These are phyloP conservation scores for Alces alces DNA, from an alignment of 2,113 vertebrate genomes.

Conservation along the genomic window DNA sequence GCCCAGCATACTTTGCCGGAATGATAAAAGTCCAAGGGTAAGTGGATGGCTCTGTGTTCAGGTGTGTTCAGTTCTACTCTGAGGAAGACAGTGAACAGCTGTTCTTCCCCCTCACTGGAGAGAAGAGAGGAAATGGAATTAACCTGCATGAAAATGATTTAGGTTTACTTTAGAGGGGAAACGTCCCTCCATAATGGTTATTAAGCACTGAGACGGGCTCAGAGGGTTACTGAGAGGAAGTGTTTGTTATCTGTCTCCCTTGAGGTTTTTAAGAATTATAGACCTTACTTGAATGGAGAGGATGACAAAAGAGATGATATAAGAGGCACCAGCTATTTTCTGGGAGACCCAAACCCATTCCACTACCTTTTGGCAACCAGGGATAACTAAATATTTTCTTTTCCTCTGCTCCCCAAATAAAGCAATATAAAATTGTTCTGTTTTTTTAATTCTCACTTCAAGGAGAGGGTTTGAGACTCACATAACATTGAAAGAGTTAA, in stretches of 20 bases:
- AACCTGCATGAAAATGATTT: conserved; percentile 34
- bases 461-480: background rate
- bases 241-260: conserved; percentile 41
- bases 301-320: background rate
- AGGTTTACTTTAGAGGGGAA: conserved; percentile 34
- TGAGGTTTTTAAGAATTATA: conserved; percentile 21
- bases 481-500: background rate
- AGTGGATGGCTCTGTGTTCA: background rate
- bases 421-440: background rate
- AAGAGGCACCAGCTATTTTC: background rate
- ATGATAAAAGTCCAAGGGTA: background rate
- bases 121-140: conserved; percentile 60
- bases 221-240: conserved; percentile 32
- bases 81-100: conserved; percentile 42
- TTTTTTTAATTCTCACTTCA: background rate
- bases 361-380: background rate
- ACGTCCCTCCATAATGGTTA: background rate
- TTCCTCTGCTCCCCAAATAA: background rate
- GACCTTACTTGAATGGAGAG: background rate
- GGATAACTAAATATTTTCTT: background rate
- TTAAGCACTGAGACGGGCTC: conserved; percentile 12
- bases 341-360: background rate
- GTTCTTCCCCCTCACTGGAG: conserved; percentile 1
- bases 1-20: background rate
- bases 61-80: background rate